A percentile compares a stretch with the other conserved stretches of the same genome.
Evolutionary conservation across 2,113 vertebrate species (phyloP).

Genomic region (Zootoca vivipara): DNA sequence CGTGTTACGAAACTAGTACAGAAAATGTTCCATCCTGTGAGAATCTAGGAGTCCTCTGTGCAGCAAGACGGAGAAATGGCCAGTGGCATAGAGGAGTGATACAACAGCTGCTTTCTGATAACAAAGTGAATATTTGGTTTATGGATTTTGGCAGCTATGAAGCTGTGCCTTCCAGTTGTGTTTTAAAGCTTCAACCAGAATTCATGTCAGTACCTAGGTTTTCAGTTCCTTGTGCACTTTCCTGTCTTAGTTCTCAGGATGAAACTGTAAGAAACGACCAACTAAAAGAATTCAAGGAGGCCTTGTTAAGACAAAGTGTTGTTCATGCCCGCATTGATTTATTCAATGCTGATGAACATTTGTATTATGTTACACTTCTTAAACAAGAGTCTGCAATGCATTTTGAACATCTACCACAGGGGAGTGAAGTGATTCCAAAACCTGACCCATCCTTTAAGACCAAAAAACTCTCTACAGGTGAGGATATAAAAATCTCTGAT

Average conservation of each 20-base stretch:
- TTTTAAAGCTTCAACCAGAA: slow-evolving; percentile 81
- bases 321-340: slow-evolving; percentile 74
- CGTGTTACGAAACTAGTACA: slow-evolving; percentile 72
- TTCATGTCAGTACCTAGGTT: slow-evolving; percentile 81
- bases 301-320: slow-evolving; percentile 75
- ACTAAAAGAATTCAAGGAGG: slow-evolving; percentile 75
- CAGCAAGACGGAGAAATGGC: slow-evolving; percentile 83
- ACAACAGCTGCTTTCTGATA: slow-evolving; percentile 79
- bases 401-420: slow-evolving; percentile 27
- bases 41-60: slow-evolving; percentile 86
- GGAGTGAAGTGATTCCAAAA: not conserved
- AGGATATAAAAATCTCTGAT: not conserved
- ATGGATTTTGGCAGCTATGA: slow-evolving; percentile 90
- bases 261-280: slow-evolving; percentile 72
- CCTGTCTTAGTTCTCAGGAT: slow-evolving; percentile 70
- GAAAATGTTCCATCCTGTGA: slow-evolving; percentile 60
- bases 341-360: slow-evolving; percentile 67
- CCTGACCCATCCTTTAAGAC: not conserved
- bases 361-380: slow-evolving; percentile 81
- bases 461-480: not conserved
- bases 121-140: slow-evolving; percentile 83
- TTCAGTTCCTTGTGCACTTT: slow-evolving; percentile 85
- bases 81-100: slow-evolving; percentile 90
- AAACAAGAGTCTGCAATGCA: slow-evolving; percentile 37
- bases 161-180: slow-evolving; percentile 73